Conservation (phyloP, 2,888 invertebrate species). For the Amphiduros pacificus region DNA sequence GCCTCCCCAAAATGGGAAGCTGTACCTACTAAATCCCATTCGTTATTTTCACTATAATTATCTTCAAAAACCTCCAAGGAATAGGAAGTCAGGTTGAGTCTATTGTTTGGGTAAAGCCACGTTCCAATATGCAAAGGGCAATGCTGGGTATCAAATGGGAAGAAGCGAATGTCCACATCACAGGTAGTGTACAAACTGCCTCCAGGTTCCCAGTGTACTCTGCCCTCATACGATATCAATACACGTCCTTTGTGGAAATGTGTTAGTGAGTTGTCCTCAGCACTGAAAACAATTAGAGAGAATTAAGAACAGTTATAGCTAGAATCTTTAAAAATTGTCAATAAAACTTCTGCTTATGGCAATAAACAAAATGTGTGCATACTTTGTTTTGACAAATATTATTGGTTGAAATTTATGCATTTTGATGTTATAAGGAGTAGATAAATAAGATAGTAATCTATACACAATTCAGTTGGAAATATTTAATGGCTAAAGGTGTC, state of each 20-base stretch:
- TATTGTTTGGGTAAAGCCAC: constrained; percentile 6
- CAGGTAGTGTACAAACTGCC: constrained; percentile 13
- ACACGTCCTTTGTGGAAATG: constrained; percentile 1
- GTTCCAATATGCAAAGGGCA: constrained; percentile 12
- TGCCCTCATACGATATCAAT: constrained; percentile 9
- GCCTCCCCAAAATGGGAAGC: neutral
- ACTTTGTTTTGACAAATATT: no score
- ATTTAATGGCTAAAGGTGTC: no score
- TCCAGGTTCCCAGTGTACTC: constrained; percentile 16
- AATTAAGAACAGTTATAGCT: no score
- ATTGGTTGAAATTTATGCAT: no score
- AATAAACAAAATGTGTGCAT: no score
- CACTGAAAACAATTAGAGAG: no score
- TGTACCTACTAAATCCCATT: constrained; percentile 9
- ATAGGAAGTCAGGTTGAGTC: constrained; percentile 8
- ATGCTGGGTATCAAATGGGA: constrained; percentile 12
- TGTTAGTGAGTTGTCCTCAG: constrained; percentile 6
- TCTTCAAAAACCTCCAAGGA: neutral
- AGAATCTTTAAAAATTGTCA: no score
- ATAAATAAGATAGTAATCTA: no score
- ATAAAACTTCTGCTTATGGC: no score
- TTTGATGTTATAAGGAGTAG: no score
- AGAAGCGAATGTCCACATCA: constrained; percentile 7
- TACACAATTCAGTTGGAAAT: no score
- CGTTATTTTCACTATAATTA: constrained; percentile 4